A percentile compares a stretch with the other conserved stretches of the same genome.
Evolutionary conservation across 2,888 invertebrate species (phyloP).

Genomic region (Reticulitermes lucifugus): DNA sequence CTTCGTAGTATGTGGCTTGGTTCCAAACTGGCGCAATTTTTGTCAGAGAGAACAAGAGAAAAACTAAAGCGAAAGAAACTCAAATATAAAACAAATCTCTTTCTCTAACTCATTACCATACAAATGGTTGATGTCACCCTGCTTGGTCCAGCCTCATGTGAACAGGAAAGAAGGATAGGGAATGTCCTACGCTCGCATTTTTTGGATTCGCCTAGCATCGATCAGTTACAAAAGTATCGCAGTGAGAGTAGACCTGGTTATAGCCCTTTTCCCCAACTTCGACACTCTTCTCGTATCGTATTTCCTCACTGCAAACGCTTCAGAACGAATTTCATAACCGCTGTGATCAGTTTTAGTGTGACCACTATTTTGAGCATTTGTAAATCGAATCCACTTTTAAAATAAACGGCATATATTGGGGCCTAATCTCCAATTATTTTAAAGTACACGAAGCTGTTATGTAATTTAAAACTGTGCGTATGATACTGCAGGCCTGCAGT

Average conservation of each 20-base stretch:
- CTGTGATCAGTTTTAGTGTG: background rate
- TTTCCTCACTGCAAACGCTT: background rate
- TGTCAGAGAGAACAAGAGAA: background rate
- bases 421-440: background rate
- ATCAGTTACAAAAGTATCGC: slow-evolving; percentile 3
- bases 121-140: background rate
- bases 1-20: background rate
- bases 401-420: background rate
- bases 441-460: background rate
- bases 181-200: background rate
- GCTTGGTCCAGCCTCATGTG: background rate
- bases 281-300: background rate
- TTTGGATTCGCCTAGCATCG: background rate
- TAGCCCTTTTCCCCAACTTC: background rate
- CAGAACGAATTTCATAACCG: background rate
- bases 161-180: background rate
- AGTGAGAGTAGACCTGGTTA: background rate
- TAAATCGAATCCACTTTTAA: background rate
- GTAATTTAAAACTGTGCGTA: too few relatives aligned
- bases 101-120: background rate
- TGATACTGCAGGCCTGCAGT: too few relatives aligned
- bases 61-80: background rate
- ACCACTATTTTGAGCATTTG: background rate
- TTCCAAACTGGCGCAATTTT: background rate
- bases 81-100: slow-evolving; percentile 9